phyloP scores from a whole-genome alignment of 2,113 vertebrate genomes.

The Dipodomys stephensi region DNA sequence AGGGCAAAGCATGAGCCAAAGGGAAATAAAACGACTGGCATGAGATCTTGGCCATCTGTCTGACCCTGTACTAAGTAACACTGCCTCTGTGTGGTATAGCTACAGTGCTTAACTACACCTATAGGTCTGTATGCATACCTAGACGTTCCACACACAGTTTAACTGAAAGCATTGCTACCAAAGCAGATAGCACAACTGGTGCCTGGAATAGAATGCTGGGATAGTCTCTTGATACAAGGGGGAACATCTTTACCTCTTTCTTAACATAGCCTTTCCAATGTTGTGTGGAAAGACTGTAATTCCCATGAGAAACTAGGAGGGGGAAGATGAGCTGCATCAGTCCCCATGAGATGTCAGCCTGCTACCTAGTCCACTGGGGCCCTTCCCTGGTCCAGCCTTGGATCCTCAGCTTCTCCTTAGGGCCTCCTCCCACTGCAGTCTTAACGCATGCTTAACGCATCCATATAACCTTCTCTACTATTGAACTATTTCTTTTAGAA shows the following conservation, averaged over 20 bases:
- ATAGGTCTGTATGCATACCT: fast-evolving
- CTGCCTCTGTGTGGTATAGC: neutral
- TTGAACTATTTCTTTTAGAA: neutral
- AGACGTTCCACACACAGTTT: too few relatives aligned
- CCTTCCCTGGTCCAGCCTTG: neutral
- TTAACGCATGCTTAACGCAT: neutral
- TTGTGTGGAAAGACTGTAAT: neutral
- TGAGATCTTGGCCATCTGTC: neutral
- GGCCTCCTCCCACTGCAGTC: neutral
- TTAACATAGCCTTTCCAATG: neutral
- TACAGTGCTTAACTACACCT: neutral
- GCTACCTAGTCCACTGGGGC: neutral
- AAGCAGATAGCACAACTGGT: too few relatives aligned
- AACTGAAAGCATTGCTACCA: neutral
- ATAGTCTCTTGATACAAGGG: too few relatives aligned
- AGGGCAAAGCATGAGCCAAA: neutral
- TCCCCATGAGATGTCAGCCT: neutral
- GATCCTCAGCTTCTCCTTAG: too few relatives aligned
- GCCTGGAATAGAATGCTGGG: neutral
- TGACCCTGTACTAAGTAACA: neutral
- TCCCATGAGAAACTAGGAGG: neutral
- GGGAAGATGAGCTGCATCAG: neutral
- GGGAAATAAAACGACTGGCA: neutral
- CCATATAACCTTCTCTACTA: neutral
- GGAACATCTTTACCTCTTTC: neutral